Evolutionary conservation across 2,797 vertebrate species (phyloP), one percentile per base, ranked within the genome.

Genomic region (Setipinna tenuifilis): DNA sequence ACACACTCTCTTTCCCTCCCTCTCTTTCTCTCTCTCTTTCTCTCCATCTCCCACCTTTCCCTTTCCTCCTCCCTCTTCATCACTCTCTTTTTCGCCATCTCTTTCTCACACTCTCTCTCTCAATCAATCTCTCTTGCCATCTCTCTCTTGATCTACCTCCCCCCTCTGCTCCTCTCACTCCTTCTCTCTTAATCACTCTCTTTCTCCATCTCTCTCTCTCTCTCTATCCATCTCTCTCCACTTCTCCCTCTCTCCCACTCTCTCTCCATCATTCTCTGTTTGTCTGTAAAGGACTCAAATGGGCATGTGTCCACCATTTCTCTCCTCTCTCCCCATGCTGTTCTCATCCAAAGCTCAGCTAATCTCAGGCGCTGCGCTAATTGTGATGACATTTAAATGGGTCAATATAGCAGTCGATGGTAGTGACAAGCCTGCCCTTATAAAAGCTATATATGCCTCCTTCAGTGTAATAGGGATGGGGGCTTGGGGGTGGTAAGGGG

Each of bases 311-410:
- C 23, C 23, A 28, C 28, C 35, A 41, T n/a, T 1, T 71, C 28
- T 71, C 35, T 41, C 35, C 28, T 71, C 35, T 41, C 35, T 41
- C 35, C 35, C 35, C 68, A 41, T 10, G 5, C 68, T 75, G 28
- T 25, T 68, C 11, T 68, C 2, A 28, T 68, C 23, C 16, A 41
- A 35, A 17, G 68, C 14, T 41, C n/a, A 11, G 62, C 23, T 65
- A 12, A 68, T 68, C 68, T 41, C 2, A 14, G 17, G 25, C 6
- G 14, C 68, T 41, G 28, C 19, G 68, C 68, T 41, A 75, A 75
- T 75, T 41, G 68, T 41, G 28, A 75, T 75, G 68, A 75, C 68
- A 75, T 75, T 75, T 71, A 16, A 71, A 71, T 75, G 68, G 4
- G 31, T 75, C 68, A 75, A 75, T 35, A 75, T 75, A 6, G 28